Base-by-base conservation (phyloP, 2,888 invertebrate genomes). In the Apoderus coryli region DNA sequence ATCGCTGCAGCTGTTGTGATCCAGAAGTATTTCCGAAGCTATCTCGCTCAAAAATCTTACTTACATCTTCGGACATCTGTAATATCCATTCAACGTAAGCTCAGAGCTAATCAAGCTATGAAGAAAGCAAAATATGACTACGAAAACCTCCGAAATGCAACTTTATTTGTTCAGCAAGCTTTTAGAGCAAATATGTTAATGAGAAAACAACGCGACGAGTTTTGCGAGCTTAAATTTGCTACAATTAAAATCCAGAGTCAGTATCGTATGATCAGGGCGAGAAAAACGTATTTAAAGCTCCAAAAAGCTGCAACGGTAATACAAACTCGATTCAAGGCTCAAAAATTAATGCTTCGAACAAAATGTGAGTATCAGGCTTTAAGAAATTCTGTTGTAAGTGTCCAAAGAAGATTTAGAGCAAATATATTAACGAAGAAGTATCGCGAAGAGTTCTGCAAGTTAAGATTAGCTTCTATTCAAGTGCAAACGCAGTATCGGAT, bases 131-230 rank as follows among this genome's bases (percentile, higher is more conserved):
- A 26, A 16, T 11, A 36, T 2, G 10, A 30, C 4, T 53, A 39
- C 31, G 22, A 35, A 12, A 4, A 26, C 7, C n/a, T 36, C 13
- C n/a, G n/a, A n/a, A n/a, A n/a, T n/a, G n/a, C 52, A 3, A 48
- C 44, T 10, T 19, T 40, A 13, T 37, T 45, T 4, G 47, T 59
- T 14, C 53, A 59, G 37, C 33, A 22, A 16, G 34, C 45, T 11
- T 61, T 52, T 48, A 44, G 45, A 30, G 40, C 44, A 2, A 42
- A 36, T 23, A 39, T 16, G 7, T 22, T 29, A 11, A 35, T 38
- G 35, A 32, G 31, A 22, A n/a, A 19, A 16, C 32, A 42, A 4
- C 38, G 44, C 27, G n/a, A n/a, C n/a, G n/a, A n/a, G n/a, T n/a
- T n/a, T n/a, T n/a, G n/a, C n/a, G n/a, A n/a, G n/a, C n/a, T n/a